A percentile compares a stretch with the other conserved stretches of the same genome.
Evolutionary conservation across 2,113 vertebrate species (phyloP).

Genomic region (Scomber japonicus): DNA sequence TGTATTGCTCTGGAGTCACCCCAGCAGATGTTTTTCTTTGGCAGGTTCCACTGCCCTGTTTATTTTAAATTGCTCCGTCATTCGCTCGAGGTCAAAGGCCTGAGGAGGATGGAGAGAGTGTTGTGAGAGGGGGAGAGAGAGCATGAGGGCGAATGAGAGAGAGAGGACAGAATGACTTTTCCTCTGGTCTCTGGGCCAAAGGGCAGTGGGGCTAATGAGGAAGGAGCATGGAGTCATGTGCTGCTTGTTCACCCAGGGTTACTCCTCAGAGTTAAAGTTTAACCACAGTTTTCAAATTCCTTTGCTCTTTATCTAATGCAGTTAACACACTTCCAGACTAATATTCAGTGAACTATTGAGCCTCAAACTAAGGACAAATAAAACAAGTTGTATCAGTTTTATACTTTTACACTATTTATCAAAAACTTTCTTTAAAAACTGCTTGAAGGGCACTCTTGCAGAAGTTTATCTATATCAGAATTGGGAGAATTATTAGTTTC

Average conservation of each 20-base stretch:
- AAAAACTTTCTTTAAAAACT: neutral
- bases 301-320: constrained; percentile 67
- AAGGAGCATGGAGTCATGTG: constrained; percentile 74
- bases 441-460: neutral
- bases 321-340: constrained; percentile 28
- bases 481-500: neutral
- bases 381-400: no score
- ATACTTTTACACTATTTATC: no score
- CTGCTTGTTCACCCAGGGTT: constrained; percentile 52
- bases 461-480: neutral
- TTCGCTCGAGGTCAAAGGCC: constrained; percentile 83
- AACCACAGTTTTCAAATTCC: constrained; percentile 78
- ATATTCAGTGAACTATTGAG: neutral
- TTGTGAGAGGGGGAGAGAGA: constrained; percentile 24
- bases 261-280: constrained; percentile 79
- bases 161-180: constrained; percentile 25
- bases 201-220: constrained; percentile 76
- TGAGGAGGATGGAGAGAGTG: constrained; percentile 50
- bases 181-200: constrained; percentile 74
- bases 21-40: constrained; percentile 84
- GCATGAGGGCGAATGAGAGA: neutral
- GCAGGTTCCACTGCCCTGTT: constrained; percentile 75
- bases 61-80: constrained; percentile 81
- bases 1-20: constrained; percentile 58
- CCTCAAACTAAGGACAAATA: constrained; percentile 6